These are phyloP conservation scores for Gisinianus flammeolus DNA, from an alignment of 2,888 invertebrate genomes.

Conservation along the genomic window DNA sequence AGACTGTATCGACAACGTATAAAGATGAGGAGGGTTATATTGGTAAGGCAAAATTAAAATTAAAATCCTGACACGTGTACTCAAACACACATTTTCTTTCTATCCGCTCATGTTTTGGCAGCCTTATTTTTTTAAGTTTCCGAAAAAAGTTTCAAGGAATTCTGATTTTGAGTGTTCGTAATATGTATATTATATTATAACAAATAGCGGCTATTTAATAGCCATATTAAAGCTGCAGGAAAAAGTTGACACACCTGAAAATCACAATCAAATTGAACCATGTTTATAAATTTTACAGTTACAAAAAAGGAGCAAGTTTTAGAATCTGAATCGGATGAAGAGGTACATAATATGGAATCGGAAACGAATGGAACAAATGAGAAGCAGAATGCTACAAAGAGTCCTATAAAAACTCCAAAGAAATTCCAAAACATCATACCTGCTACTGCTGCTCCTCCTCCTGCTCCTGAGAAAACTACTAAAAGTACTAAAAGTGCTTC, in stretches of 20 bases:
- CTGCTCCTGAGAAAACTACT: neutral
- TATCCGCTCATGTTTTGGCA: no score
- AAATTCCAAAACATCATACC: neutral
- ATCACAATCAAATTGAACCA: neutral
- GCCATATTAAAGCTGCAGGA: no score
- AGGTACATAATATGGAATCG: constrained; percentile 5
- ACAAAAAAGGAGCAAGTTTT: constrained; percentile 53
- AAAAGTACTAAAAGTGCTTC: neutral
- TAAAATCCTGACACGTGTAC: no score
- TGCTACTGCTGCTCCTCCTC: neutral
- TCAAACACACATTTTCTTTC: no score
- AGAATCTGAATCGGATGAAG: constrained; percentile 50
- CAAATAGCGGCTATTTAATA: no score
- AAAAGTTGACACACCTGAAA: no score
- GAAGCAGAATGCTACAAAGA: neutral
- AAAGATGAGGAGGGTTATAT: constrained; percentile 62
- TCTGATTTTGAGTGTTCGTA: no score
- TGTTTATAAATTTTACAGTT: constrained; percentile 41
- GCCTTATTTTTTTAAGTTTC: no score
- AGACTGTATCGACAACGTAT: constrained; percentile 60
- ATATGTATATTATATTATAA: no score
- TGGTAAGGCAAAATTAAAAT: constrained; percentile 59
- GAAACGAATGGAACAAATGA: neutral
- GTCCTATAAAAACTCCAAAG: constrained; percentile 15
- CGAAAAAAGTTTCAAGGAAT: no score